Conservation (phyloP, 2,797 vertebrate genomes). For the Leptoclinus maculatus region DNA sequence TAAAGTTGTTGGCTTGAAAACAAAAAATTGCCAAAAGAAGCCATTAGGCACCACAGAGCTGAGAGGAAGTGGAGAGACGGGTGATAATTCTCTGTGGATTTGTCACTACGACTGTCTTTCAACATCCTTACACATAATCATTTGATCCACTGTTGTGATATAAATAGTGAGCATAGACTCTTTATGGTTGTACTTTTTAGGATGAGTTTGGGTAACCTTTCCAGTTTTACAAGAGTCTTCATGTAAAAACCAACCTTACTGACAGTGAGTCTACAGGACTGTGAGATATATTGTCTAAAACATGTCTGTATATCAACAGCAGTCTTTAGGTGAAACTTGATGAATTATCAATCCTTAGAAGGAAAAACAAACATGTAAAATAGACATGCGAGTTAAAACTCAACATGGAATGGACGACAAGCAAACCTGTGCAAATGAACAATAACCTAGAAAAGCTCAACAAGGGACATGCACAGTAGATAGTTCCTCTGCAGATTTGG, state of each 20-base stretch:
- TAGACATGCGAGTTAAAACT: background rate
- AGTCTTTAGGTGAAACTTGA: background rate
- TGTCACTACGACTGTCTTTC: background rate
- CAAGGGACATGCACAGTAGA: background rate
- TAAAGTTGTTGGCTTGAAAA: background rate
- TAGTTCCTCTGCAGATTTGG: constrained; percentile 32
- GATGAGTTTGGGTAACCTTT: background rate
- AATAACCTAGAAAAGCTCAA: background rate
- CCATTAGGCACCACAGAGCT: background rate
- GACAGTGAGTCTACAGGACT: background rate
- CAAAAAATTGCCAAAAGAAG: background rate
- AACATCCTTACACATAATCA: background rate
- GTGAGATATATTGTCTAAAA: constrained; percentile 6
- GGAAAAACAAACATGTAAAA: background rate
- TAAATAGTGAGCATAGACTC: background rate
- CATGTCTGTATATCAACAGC: background rate
- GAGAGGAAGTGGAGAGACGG: too few species aligned
- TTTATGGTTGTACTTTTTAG: background rate
- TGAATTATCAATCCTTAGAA: background rate
- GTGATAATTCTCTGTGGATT: background rate
- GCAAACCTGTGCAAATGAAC: constrained; percentile 1
- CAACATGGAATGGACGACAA: background rate
- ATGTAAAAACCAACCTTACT: constrained; percentile 5
- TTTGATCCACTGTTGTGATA: background rate
- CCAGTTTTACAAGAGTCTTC: background rate